Conservation (phyloP, 1,140 invertebrate genomes). For the Magallana angulata region DNA sequence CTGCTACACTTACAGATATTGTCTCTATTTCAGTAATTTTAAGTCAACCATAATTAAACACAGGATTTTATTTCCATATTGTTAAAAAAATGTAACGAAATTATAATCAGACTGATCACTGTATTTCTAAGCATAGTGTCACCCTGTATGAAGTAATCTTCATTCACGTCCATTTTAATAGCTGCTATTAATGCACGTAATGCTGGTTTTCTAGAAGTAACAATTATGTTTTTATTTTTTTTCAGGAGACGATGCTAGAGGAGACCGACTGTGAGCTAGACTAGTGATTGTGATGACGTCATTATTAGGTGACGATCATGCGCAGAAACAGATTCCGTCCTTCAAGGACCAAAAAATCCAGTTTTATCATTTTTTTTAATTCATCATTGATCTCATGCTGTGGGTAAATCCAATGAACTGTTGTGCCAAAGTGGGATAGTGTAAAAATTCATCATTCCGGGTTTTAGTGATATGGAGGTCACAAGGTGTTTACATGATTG, state of each 20-base stretch:
- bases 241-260: conserved; percentile 51
- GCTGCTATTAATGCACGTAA: too few relatives aligned
- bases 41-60: too few relatives aligned
- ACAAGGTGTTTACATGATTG: not conserved
- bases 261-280: conserved; percentile 55
- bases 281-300: conserved; percentile 4
- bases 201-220: not conserved
- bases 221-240: not conserved
- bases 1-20: not conserved
- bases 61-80: too few relatives aligned
- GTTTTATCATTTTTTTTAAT: not conserved
- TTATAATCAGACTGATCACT: too few relatives aligned
- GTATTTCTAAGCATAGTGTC: too few relatives aligned
- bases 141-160: too few relatives aligned
- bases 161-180: too few relatives aligned
- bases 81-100: too few relatives aligned
- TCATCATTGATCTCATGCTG: not conserved
- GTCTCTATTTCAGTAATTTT: not conserved
- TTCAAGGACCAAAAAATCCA: not conserved
- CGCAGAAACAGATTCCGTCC: not conserved
- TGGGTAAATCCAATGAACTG: not conserved
- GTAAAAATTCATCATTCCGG: not conserved
- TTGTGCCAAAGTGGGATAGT: not conserved
- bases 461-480: too few relatives aligned
- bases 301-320: not conserved